Conservation (phyloP, 2,113 vertebrate species). For the Periophthalmus modestus region DNA sequence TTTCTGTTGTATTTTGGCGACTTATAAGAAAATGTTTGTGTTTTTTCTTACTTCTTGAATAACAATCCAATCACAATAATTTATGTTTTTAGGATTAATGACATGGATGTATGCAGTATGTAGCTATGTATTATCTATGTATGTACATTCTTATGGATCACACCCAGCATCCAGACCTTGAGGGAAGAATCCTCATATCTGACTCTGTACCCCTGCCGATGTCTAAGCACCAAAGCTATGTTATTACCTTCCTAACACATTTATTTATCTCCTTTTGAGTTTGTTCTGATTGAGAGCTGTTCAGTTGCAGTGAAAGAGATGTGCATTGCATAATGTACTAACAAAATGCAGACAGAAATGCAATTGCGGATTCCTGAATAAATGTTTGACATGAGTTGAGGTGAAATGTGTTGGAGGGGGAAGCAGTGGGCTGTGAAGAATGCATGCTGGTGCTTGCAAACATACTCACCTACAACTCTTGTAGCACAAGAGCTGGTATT, state of each 20-base stretch:
- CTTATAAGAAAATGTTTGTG: neutral
- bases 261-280: no score
- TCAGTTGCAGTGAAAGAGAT: neutral
- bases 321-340: neutral
- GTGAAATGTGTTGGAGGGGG: constrained; percentile 12
- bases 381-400: constrained; percentile 8
- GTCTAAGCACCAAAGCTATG: no score
- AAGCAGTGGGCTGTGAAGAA: neutral
- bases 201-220: no score
- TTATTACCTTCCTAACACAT: no score
- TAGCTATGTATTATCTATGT: no score
- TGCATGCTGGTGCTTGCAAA: constrained; percentile 32
- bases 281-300: no score
- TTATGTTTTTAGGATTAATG: no score
- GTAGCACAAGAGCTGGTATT: neutral
- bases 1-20: neutral
- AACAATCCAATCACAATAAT: no score
- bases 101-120: no score
- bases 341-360: neutral
- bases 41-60: neutral
- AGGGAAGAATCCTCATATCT: no score
- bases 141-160: no score
- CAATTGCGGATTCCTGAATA: neutral
- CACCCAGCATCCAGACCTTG: no score
- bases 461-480: constrained; percentile 18